A percentile compares a stretch with the other conserved stretches of the same genome.
phyloP scores from a whole-genome alignment of 2,888 invertebrate genomes.

The Hedya salicella region DNA sequence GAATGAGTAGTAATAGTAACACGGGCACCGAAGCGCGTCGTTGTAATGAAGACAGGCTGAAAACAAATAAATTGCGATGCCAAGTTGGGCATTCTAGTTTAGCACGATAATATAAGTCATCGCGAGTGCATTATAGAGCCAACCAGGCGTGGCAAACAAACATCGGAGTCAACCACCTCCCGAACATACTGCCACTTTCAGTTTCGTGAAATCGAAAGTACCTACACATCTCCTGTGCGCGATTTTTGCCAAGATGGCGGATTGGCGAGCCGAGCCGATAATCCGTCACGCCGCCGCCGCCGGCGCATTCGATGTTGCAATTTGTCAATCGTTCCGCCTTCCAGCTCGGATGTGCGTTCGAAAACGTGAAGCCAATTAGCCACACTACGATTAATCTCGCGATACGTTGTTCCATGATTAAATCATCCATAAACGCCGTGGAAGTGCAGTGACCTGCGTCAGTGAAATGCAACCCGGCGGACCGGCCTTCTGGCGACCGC shows the following conservation, averaged over 20 bases:
- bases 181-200: constrained; percentile 82
- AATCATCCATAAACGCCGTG: constrained; percentile 13
- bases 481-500: constrained; percentile 61
- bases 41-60: constrained; percentile 59
- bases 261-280: constrained; percentile 61
- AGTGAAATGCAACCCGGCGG: constrained; percentile 71
- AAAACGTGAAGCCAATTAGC: constrained; percentile 30
- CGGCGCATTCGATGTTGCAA: constrained; percentile 63
- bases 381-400: constrained; percentile 18
- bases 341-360: constrained; percentile 48
- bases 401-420: background rate
- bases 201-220: constrained; percentile 83
- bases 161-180: constrained; percentile 80
- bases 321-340: constrained; percentile 67
- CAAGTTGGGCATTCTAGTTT: constrained; percentile 72
- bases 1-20: constrained; percentile 60
- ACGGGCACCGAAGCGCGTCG: constrained; percentile 62
- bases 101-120: constrained; percentile 73
- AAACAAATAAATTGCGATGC: constrained; percentile 73
- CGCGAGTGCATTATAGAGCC: constrained; percentile 61
- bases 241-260: constrained; percentile 75
- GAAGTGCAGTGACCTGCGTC: constrained; percentile 70
- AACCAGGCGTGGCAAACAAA: constrained; percentile 82
- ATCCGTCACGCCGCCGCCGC: constrained; percentile 72
- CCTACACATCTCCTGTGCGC: constrained; percentile 70